Evolutionary conservation across 2,113 vertebrate genomes (phyloP).

Genomic region (Leiothrix lutea): DNA sequence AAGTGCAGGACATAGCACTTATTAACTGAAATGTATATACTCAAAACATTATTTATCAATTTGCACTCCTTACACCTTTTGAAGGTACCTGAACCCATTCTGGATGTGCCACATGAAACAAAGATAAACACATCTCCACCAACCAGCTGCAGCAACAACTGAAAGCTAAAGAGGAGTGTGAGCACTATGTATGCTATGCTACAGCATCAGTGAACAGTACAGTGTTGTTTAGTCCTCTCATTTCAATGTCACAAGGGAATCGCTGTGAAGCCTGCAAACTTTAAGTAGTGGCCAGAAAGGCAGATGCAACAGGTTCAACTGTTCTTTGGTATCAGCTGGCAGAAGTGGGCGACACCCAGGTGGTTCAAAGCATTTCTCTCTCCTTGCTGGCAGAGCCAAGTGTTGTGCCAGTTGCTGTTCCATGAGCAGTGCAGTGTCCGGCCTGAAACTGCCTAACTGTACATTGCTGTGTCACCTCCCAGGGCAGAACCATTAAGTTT

Average conservation of each 20-base stretch:
- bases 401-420: background rate
- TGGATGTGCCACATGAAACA: background rate
- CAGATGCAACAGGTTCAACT: background rate
- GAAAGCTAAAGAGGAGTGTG: background rate
- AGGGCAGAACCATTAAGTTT: fast-evolving
- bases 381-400: fast-evolving
- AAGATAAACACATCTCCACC: background rate
- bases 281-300: background rate
- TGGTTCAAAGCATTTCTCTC: background rate
- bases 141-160: background rate
- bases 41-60: background rate
- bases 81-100: background rate
- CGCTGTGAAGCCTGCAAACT: background rate
- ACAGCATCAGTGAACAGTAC: background rate
- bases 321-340: background rate
- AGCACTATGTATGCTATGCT: background rate
- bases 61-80: background rate
- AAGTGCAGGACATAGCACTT: background rate
- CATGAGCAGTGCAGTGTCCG: fast-evolving
- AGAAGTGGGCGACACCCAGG: background rate
- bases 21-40: background rate
- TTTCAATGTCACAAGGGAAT: background rate
- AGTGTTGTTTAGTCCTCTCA: background rate
- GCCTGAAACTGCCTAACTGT: background rate
- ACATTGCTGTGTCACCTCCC: fast-evolving